Evolutionary conservation across 2,888 invertebrate species (phyloP), one percentile per base, ranked within the genome.

Genomic region (Anodontia alba): DNA sequence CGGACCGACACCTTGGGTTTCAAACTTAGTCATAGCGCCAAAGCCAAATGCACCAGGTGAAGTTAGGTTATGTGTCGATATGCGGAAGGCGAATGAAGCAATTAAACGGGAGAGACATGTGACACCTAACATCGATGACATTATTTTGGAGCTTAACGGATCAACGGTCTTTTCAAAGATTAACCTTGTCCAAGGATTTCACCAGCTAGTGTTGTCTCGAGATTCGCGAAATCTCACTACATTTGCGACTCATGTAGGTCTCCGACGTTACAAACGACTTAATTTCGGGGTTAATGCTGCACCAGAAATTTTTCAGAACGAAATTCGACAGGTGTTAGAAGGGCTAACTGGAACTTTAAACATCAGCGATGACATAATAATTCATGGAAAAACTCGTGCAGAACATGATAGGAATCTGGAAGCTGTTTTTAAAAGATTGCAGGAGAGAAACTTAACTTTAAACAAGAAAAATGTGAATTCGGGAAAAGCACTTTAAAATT

Each of bases 1-100:
- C 26, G 90, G 88, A 0, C 89, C 86, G n/a, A 88, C 89, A 31
- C 87, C 89, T 1, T 90, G 89, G 87, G 88, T 90, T 8, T 85
- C 84, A 15, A 84, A 78, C 12, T 80, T 89, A 0, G 88, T 89
- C 1, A 80, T 81, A 12, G 87, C 83, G 26, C 87, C 86, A 3
- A 86, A 88, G 76, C 78, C 76, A 76, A 89, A 89, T 36, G 69
- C 57, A 15, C 78, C 76, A 3, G 66, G 75, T 3, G 57, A 85
- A 67, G 81, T 89, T n/a, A 17, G 86, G 15, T 38, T 89, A 5
- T 88, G 86, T 70, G 82, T 87, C 0, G 88, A 89, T 68, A 86
- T 88, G 89, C 69, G 83, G 23, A 49, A 70, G 69, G 38, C 86
- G 17, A 87, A 89, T 51, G 68, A 75, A 42, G 87, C 85, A 0